Evolutionary conservation across 2,113 vertebrate genomes (phyloP).

Genomic region (Calonectris borealis): DNA sequence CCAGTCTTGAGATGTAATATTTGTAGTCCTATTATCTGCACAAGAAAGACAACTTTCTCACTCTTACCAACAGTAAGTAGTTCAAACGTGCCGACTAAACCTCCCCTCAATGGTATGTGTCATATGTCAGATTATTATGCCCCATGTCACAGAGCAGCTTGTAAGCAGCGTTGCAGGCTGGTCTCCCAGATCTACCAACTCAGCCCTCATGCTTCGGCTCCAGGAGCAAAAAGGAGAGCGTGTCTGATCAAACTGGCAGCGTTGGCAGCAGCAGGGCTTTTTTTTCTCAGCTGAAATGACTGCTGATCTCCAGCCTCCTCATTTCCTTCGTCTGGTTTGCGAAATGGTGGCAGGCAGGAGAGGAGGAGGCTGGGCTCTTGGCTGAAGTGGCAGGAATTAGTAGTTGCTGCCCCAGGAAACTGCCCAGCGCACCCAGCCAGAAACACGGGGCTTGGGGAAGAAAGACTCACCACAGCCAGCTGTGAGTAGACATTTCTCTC

Average conservation of each 20-base stretch:
- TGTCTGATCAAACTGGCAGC: background rate
- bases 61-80: background rate
- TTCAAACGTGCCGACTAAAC: background rate
- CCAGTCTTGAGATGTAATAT: background rate
- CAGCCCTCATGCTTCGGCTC: background rate
- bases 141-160: background rate
- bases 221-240: accelerated
- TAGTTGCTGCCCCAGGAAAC: background rate
- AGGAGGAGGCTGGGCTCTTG: background rate
- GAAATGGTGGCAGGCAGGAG: background rate
- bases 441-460: background rate
- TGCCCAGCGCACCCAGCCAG: background rate
- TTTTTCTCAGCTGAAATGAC: background rate
- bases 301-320: background rate
- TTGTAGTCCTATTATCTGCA: background rate
- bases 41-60: background rate
- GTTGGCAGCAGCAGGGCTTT: background rate
- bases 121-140: background rate
- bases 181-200: background rate
- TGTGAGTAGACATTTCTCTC: background rate
- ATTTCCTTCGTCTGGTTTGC: background rate
- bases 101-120: accelerated
- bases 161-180: accelerated
- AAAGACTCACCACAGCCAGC: background rate
- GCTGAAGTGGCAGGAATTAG: background rate